phyloP scores from a whole-genome alignment of 2,113 vertebrate genomes.

The Ardeotis arabs region DNA sequence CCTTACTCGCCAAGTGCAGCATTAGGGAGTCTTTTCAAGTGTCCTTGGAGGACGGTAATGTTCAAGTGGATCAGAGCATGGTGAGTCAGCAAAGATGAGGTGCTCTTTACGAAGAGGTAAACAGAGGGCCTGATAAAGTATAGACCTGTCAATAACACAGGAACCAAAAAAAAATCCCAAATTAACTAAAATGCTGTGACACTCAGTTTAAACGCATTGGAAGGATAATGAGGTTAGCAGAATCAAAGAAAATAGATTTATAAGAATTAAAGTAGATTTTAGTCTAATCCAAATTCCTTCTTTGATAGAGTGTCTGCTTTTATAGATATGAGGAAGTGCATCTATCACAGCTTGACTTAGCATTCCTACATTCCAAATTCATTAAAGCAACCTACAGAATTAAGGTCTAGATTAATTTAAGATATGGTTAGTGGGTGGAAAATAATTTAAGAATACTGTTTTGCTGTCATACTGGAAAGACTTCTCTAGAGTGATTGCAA shows the following conservation, averaged over 20 bases:
- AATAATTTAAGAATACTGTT: not conserved
- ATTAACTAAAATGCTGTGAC: not conserved
- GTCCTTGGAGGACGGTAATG: not conserved
- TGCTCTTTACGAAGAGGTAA: not conserved
- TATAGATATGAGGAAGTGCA: not conserved
- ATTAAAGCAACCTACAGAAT: not conserved
- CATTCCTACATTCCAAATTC: not conserved
- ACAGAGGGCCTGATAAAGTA: not conserved
- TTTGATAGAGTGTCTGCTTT: not conserved
- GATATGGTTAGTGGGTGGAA: not conserved
- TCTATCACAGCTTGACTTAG: not conserved
- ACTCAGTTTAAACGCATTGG: not conserved
- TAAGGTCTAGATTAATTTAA: constrained; percentile 8
- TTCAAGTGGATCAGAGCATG: not conserved
- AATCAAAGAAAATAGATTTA: not conserved
- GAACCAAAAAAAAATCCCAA: not conserved
- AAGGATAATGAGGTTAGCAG: not conserved
- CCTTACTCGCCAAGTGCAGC: not conserved
- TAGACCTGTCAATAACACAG: not conserved
- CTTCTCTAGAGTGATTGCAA: not conserved
- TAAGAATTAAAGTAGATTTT: not conserved
- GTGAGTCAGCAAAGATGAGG: not conserved
- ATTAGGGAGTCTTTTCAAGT: not conserved
- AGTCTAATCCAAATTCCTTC: not conserved
- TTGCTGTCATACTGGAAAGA: constrained; percentile 30